These are phyloP conservation scores for Scomber japonicus DNA, from an alignment of 2,113 vertebrate genomes.

Conservation along the genomic window DNA sequence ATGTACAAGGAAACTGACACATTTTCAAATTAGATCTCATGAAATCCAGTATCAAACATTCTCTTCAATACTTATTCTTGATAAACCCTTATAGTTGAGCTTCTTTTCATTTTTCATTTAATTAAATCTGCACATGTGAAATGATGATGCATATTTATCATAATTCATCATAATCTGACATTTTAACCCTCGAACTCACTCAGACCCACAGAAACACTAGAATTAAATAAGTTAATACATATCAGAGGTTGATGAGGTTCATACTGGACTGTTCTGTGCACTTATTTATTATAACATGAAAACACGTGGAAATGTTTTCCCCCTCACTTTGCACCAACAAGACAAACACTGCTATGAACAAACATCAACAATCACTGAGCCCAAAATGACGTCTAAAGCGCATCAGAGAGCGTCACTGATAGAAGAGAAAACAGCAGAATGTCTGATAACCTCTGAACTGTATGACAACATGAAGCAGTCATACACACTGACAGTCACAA, in stretches of 20 bases:
- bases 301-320: constrained; percentile 34
- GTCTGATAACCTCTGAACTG: constrained; percentile 31
- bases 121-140: no score
- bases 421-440: constrained; percentile 24
- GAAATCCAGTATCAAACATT: no score
- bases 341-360: constrained; percentile 31
- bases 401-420: constrained; percentile 19
- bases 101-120: no score
- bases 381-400: constrained; percentile 25
- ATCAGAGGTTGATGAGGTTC: not conserved
- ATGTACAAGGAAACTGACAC: no score
- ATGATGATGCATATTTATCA: no score
- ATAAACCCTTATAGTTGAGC: no score
- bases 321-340: constrained; percentile 3
- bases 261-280: not conserved
- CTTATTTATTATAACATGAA: not conserved
- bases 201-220: not conserved
- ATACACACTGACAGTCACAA: no score
- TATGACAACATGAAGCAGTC: not conserved
- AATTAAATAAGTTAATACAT: no score
- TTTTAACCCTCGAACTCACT: not conserved
- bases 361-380: not conserved
- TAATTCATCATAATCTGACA: no score
- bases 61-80: no score
- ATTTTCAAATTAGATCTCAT: no score